phyloP scores from a whole-genome alignment of 2,888 invertebrate genomes.

The Agonopterix arenella region DNA sequence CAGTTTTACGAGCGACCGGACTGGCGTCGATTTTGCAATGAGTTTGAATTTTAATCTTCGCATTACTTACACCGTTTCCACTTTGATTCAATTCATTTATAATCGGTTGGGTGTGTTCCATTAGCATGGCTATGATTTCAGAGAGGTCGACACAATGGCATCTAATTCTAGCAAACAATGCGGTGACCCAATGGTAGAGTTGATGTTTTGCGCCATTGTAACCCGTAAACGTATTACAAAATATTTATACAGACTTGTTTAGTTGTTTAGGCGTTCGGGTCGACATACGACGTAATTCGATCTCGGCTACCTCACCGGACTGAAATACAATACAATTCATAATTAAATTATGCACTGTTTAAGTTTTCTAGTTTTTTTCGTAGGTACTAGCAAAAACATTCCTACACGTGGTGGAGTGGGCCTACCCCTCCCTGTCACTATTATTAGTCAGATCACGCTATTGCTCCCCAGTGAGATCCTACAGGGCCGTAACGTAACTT shows the following conservation, averaged over 20 bases:
- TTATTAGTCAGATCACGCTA: too few relatives aligned
- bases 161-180: constrained; percentile 33
- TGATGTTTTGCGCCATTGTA: constrained; percentile 41
- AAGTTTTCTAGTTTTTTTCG: too few relatives aligned
- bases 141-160: constrained; percentile 18
- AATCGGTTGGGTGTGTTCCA: constrained; percentile 2
- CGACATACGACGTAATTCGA: constrained; percentile 10
- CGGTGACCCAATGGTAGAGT: constrained; percentile 33
- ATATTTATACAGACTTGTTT: constrained; percentile 40
- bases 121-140: constrained; percentile 8
- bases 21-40: constrained; percentile 2
- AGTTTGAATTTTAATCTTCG: constrained; percentile 16
- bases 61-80: constrained; percentile 1
- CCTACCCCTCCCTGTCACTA: too few relatives aligned
- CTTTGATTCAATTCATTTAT: constrained; percentile 1
- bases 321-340: too few relatives aligned
- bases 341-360: too few relatives aligned
- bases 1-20: constrained; percentile 21
- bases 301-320: not conserved
- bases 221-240: constrained; percentile 34
- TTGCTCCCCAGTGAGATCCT: too few relatives aligned
- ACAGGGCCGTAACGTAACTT: too few relatives aligned
- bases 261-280: constrained; percentile 20
- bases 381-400: too few relatives aligned
- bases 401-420: too few relatives aligned